A percentile compares a stretch with the other conserved stretches of the same genome.
Conservation (phyloP, 2,113 vertebrate genomes). For the Limanda limanda region DNA sequence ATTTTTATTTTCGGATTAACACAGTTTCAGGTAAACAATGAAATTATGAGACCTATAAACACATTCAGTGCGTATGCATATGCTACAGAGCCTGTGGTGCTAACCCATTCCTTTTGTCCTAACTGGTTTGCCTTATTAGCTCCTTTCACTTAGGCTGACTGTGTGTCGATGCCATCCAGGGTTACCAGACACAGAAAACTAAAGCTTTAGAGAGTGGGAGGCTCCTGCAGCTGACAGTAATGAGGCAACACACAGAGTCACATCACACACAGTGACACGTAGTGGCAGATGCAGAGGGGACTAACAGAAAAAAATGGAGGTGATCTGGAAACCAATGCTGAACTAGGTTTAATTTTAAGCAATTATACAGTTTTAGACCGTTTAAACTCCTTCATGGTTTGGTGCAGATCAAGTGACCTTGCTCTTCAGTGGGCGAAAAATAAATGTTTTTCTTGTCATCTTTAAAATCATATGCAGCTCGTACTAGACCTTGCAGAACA, state of each 20-base stretch:
- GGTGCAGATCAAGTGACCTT: too few relatives aligned
- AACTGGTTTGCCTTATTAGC: background rate
- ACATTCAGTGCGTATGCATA: background rate
- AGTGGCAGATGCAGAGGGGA: constrained; percentile 7
- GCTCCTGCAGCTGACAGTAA: constrained; percentile 59
- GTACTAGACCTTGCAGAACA: too few relatives aligned
- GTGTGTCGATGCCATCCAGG: too few relatives aligned
- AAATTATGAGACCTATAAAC: background rate
- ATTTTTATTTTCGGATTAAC: too few relatives aligned
- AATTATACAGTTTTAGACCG: background rate
- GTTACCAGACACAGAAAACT: background rate
- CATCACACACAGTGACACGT: constrained; percentile 12
- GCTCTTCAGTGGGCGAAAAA: too few relatives aligned
- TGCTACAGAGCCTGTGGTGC: background rate
- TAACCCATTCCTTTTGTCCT: background rate
- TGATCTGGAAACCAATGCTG: constrained; percentile 14
- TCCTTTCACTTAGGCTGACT: too few relatives aligned
- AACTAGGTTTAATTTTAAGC: constrained; percentile 16
- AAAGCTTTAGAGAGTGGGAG: background rate
- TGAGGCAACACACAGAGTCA: constrained; percentile 58
- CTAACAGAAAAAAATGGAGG: constrained; percentile 11
- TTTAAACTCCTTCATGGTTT: too few relatives aligned
- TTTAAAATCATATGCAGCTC: too few relatives aligned
- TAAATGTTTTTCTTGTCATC: too few relatives aligned
- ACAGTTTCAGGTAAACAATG: too few relatives aligned